Percentiles rank a stretch among this genome's conserved stretches.
Conservation (phyloP, 1,140 invertebrate genomes). For the Drosophila arizonae region DNA sequence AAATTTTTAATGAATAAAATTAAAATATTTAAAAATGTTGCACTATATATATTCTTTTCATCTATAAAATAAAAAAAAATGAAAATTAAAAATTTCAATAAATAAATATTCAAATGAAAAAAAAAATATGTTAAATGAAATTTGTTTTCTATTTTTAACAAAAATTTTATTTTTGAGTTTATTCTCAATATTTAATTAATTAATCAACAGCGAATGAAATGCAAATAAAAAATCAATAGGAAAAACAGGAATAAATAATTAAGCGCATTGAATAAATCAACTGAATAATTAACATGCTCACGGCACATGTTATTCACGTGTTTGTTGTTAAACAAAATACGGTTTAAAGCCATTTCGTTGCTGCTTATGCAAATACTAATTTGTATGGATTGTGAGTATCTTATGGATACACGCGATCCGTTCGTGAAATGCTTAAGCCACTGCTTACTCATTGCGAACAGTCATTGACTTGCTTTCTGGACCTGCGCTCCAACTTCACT, state of each 20-base stretch:
- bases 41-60: too few species aligned
- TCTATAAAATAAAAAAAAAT: background rate
- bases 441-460: constrained; percentile 26
- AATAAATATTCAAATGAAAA: background rate
- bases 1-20: too few species aligned
- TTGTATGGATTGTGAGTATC: constrained; percentile 18
- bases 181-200: background rate
- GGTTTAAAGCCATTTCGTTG: constrained; percentile 4
- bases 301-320: background rate
- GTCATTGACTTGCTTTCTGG: constrained; percentile 40
- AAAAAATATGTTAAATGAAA: background rate
- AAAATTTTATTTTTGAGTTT: background rate
- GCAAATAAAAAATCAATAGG: background rate
- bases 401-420: constrained; percentile 11
- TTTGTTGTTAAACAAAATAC: constrained; percentile 10
- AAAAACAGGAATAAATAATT: background rate
- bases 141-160: background rate
- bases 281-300: background rate
- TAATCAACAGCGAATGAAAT: background rate
- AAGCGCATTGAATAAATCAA: background rate
- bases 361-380: constrained; percentile 26
- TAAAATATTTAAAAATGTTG: too few species aligned
- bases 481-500: constrained; percentile 21
- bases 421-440: constrained; percentile 8
- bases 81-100: background rate